These are phyloP conservation scores for Aptenodytes forsteri DNA, from an alignment of 2,113 vertebrate species.

Conservation along the genomic window DNA sequence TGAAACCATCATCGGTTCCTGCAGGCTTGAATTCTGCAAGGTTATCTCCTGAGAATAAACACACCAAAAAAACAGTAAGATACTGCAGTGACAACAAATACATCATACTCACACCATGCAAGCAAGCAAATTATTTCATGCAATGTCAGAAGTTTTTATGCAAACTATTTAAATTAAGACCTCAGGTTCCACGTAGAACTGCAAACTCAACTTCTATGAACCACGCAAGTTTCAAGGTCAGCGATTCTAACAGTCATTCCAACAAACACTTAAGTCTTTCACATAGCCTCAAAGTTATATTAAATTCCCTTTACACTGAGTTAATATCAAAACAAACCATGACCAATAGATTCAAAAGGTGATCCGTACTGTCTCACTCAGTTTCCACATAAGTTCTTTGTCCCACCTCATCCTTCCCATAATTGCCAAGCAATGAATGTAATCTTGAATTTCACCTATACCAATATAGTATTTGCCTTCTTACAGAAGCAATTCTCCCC, in stretches of 20 bases:
- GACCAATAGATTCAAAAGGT: not conserved
- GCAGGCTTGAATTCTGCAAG: slow-evolving; percentile 92
- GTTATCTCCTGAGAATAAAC: slow-evolving; percentile 82
- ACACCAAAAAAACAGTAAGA: not conserved
- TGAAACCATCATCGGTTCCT: slow-evolving; percentile 90
- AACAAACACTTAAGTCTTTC: not conserved
- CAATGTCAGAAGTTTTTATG: not conserved
- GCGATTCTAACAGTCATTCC: not conserved
- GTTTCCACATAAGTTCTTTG: not conserved
- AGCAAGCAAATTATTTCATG: not conserved
- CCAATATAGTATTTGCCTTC: not conserved
- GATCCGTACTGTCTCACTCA: not conserved
- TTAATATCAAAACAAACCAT: not conserved
- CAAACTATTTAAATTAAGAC: not conserved
- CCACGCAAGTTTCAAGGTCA: not conserved
- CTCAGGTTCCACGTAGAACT: not conserved
- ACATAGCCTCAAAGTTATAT: not conserved
- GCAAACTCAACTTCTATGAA: not conserved
- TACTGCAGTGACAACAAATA: not conserved
- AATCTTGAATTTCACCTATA: not conserved
- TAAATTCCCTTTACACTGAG: not conserved
- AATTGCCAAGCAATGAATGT: not conserved
- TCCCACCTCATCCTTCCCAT: not conserved
- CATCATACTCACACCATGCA: not conserved
- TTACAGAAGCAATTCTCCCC: not conserved